A percentile compares a stretch with the other conserved stretches of the same genome.
phyloP scores from a whole-genome alignment of 2,113 vertebrate genomes.

The Caracal caracal region DNA sequence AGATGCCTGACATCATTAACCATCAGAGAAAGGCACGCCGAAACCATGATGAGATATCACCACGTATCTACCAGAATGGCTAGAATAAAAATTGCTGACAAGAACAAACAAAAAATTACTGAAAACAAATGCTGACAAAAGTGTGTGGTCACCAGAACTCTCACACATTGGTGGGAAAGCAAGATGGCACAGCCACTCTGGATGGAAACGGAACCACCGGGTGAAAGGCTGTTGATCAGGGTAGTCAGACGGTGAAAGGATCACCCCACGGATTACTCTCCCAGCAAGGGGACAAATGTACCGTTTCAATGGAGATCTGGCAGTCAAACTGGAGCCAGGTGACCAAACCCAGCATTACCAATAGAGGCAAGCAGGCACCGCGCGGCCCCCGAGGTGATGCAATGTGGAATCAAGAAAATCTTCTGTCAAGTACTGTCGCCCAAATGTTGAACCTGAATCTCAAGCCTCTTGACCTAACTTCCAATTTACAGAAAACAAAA shows the following conservation, averaged over 20 bases:
- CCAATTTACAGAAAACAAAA: neutral
- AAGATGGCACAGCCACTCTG: neutral
- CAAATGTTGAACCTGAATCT: neutral
- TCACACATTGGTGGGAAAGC: neutral
- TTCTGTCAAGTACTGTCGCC: neutral
- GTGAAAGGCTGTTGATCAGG: neutral
- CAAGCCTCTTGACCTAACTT: neutral
- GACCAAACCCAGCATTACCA: neutral
- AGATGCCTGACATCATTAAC: neutral
- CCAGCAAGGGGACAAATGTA: neutral
- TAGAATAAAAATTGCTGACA: neutral
- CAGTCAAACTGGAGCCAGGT: neutral
- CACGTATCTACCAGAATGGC: neutral
- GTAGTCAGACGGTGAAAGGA: neutral
- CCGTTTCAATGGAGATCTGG: neutral
- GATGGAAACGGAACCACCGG: neutral
- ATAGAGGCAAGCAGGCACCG: neutral
- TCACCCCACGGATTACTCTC: neutral
- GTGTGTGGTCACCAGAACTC: neutral
- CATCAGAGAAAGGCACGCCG: neutral
- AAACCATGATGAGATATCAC: too few relatives aligned
- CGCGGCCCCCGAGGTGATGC: rapidly evolving
- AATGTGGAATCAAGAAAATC: neutral
- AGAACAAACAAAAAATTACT: neutral
- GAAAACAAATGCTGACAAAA: neutral